Conservation (phyloP, 2,888 invertebrate species). For the Caenorhabditis zanzibari region DNA sequence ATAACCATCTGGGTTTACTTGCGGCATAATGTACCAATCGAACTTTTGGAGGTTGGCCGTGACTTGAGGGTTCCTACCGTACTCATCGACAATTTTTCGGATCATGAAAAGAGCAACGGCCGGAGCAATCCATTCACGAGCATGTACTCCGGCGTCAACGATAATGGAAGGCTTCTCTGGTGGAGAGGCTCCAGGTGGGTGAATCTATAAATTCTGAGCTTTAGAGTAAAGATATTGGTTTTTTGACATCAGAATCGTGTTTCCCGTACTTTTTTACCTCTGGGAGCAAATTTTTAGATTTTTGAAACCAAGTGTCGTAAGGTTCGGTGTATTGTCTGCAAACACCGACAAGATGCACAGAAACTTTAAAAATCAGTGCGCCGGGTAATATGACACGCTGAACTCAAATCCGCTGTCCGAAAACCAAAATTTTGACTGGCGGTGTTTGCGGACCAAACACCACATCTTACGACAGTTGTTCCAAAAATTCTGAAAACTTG, state of each 20-base stretch:
- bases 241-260: neutral
- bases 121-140: conserved; percentile 82
- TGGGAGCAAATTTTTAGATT: neutral
- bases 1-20: conserved; percentile 83
- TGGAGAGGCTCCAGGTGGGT: conserved; percentile 42
- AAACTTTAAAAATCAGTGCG: no score
- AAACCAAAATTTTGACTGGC: no score
- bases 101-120: conserved; percentile 80
- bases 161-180: conserved; percentile 78
- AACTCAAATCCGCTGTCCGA: neutral
- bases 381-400: neutral
- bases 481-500: neutral
- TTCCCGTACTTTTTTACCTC: neutral
- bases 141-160: conserved; percentile 82
- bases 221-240: neutral
- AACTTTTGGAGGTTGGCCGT: conserved; percentile 76
- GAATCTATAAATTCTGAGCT: conserved; percentile 46
- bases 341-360: neutral
- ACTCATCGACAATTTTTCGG: conserved; percentile 73
- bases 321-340: neutral
- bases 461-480: neutral
- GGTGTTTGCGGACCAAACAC: no score
- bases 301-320: neutral
- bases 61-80: conserved; percentile 71
- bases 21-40: conserved; percentile 82